Evolutionary conservation across 1,140 invertebrate genomes (phyloP).

Genomic region (Monochamus saltuarius): DNA sequence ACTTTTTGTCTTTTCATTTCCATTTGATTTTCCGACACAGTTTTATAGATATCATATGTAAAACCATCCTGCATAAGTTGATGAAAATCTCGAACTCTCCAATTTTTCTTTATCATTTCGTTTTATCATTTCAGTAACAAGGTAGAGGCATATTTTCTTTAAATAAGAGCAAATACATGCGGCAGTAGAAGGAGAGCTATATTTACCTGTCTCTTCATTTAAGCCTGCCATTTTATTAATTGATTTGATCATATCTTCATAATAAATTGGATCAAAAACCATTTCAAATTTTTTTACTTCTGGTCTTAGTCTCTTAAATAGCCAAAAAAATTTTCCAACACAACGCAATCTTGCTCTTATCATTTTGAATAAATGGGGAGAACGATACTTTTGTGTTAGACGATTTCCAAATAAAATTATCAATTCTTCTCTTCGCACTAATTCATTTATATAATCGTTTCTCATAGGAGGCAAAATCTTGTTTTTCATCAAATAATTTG

Average conservation of each 20-base stretch:
- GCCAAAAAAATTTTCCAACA: slow-evolving; percentile 1
- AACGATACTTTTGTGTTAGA: neutral
- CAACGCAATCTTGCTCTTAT: slow-evolving; percentile 1
- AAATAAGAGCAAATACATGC: neutral
- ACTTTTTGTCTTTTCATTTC: neutral
- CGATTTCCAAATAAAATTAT: slow-evolving; percentile 1
- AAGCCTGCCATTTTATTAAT: slow-evolving; percentile 1
- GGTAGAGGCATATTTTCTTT: neutral
- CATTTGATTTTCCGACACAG: slow-evolving; percentile 1
- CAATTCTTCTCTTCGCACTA: neutral
- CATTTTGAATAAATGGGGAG: neutral
- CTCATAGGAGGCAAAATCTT: neutral
- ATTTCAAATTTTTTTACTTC: neutral
- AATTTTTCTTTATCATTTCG: neutral
- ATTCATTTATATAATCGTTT: neutral
- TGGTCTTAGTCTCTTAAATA: neutral
- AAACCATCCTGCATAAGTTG: slow-evolving; percentile 4
- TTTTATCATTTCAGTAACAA: neutral
- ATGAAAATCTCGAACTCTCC: neutral
- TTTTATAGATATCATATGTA: slow-evolving; percentile 2
- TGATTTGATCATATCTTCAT: neutral
- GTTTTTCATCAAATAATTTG: neutral
- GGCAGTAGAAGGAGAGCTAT: slow-evolving; percentile 1
- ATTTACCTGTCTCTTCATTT: slow-evolving; percentile 6
- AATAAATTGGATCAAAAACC: neutral